A percentile compares a stretch with the other conserved stretches of the same genome.
phyloP scores from a whole-genome alignment of 1,140 invertebrate species.

The Brachionus plicatilis region DNA sequence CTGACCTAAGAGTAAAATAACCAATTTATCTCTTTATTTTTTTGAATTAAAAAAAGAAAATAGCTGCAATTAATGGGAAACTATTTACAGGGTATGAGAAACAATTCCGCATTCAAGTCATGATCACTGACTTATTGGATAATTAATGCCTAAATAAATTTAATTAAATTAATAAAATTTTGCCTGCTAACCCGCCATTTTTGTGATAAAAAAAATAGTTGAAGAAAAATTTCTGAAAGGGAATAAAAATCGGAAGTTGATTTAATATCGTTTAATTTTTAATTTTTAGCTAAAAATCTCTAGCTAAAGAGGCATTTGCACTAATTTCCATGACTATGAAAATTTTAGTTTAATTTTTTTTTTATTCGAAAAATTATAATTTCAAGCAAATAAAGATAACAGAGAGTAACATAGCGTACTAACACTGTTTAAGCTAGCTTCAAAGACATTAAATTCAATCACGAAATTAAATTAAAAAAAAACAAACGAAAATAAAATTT shows the following conservation, averaged over 20 bases:
- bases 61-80: not conserved
- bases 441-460: not conserved
- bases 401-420: not conserved
- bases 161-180: not conserved
- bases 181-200: not conserved
- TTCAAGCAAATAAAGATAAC: not conserved
- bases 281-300: not conserved
- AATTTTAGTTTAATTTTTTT: not conserved
- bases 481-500: not conserved
- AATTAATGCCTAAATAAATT: not conserved
- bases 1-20: too few relatives aligned
- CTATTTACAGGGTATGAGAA: not conserved
- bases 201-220: not conserved
- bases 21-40: too few relatives aligned
- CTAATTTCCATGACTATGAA: slow-evolving; percentile 22
- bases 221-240: not conserved
- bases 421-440: not conserved
- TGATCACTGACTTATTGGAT: not conserved
- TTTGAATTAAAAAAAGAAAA: too few relatives aligned
- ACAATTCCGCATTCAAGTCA: not conserved
- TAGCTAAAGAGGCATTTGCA: slow-evolving; percentile 2
- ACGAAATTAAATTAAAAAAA: not conserved
- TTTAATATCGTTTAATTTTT: not conserved
- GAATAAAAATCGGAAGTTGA: not conserved
- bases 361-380: slow-evolving; percentile 5